These are phyloP conservation scores for Lycocerus yunnanus DNA, from an alignment of 2,888 invertebrate genomes.

Conservation along the genomic window DNA sequence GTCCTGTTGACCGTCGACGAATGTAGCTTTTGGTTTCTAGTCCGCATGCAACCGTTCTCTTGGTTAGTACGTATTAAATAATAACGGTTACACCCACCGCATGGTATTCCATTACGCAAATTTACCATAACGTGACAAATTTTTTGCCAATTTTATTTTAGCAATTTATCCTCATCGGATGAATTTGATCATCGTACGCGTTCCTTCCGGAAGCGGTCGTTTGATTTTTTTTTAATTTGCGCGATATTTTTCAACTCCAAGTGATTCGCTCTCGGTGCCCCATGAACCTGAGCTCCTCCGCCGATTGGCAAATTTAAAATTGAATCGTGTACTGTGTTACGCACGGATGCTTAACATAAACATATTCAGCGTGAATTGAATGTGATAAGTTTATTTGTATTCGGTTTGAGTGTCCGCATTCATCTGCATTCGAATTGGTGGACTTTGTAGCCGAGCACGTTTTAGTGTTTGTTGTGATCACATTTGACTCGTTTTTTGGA, in stretches of 20 bases:
- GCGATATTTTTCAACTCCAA: background rate
- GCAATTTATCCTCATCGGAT: background rate
- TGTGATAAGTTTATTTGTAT: constrained; percentile 45
- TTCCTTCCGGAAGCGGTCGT: background rate
- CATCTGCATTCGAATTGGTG: constrained; percentile 33
- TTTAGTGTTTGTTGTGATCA: constrained; percentile 12
- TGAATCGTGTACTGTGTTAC: constrained; percentile 42
- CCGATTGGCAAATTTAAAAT: constrained; percentile 36
- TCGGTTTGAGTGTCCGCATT: constrained; percentile 32
- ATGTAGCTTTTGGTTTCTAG: constrained; percentile 39
- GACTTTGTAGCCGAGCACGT: constrained; percentile 25
- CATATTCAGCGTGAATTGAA: constrained; percentile 42
- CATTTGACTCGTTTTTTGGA: background rate
- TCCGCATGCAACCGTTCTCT: constrained; percentile 52
- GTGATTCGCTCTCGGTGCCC: background rate
- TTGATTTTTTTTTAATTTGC: background rate
- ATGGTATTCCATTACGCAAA: constrained; percentile 37
- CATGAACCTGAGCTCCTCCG: background rate
- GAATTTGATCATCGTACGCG: background rate
- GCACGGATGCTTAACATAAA: constrained; percentile 42
- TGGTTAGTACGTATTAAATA: constrained; percentile 46
- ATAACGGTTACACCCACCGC: constrained; percentile 46
- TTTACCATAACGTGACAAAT: constrained; percentile 15
- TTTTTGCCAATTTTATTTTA: constrained; percentile 7
- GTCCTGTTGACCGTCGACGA: constrained; percentile 23